Evolutionary conservation across 1,140 invertebrate genomes (phyloP), one percentile per base, ranked within the genome.

Genomic region (Mycetomoellerius zeteki): DNA sequence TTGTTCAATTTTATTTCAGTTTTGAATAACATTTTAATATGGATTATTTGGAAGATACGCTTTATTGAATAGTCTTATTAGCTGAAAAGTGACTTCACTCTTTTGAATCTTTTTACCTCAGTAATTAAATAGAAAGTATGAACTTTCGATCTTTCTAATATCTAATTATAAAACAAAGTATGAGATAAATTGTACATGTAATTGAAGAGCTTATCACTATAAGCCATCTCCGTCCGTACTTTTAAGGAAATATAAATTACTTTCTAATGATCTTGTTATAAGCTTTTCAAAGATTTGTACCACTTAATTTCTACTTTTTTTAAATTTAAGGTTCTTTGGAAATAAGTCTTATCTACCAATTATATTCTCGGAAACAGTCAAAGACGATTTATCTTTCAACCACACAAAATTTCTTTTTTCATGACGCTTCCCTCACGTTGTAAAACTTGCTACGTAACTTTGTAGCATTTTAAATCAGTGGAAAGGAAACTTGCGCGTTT

Each of bases 401-500:
- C 30, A 37, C 33, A n/a, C 10, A 14, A 3, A 8, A 69, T 56
- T 43, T 58, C 21, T 54, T 43, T 80, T 7, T 24, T 19, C 54
- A 33, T 12, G 21, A 4, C 19, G 43, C 37, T 69, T 43, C 19
- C 24, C 8, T 5, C 65, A 19, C 19, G n/a, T 72, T 82, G 30
- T 21, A 73, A 50, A 84, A 60, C 52, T 84, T 62, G 1, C 69
- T 5, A 37, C 7, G 37, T 72, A 84, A 84, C 54, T 84, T 82
- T 8, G 54, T n/a, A 30, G 14, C 37, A 19, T 21, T 60, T 84
- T 84, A 84, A 84, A 84, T 84, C 80, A 75, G 54, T 75, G 37
- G 8, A 3, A 62, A 73, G 62, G 54, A 75, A 84, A 84, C 69
- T 60, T 60, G 80, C 37, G n/a, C 69, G 50, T 84, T 84, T 84